Percentiles rank a stretch among this genome's conserved stretches.
Conservation (phyloP, 2,888 invertebrate genomes). For the Eupeodes latifasciatus region DNA sequence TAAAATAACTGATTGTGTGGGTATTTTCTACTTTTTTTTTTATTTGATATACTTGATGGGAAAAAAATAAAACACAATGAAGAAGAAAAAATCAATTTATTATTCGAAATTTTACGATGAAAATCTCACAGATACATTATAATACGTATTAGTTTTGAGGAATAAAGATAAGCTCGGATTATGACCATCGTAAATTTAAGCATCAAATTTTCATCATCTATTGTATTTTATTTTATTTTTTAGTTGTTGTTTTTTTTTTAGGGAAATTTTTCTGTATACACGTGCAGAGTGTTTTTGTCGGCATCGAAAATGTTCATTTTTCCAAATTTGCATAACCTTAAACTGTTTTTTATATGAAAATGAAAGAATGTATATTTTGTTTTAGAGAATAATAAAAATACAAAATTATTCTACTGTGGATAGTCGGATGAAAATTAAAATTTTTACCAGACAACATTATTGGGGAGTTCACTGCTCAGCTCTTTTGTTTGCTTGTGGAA, state of each 20-base stretch:
- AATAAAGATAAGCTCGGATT: slow-evolving; percentile 59
- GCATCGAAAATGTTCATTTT: slow-evolving; percentile 6
- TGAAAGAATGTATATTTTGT: neutral
- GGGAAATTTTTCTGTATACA: neutral
- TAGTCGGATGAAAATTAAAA: too few species aligned
- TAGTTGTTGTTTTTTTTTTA: neutral
- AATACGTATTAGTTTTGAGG: slow-evolving; percentile 20
- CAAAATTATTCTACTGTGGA: neutral
- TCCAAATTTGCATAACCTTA: slow-evolving; percentile 65
- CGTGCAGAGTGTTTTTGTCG: slow-evolving; percentile 1
- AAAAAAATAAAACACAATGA: slow-evolving; percentile 10
- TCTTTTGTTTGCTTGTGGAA: neutral
- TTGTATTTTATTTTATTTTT: slow-evolving; percentile 47
- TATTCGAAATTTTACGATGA: slow-evolving; percentile 13
- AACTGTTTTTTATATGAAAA: neutral
- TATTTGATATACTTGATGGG: neutral
- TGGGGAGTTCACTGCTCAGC: neutral
- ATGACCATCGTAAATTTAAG: slow-evolving; percentile 65
- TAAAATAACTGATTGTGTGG: slow-evolving; percentile 63
- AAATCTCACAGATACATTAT: slow-evolving; percentile 24
- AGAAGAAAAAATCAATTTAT: slow-evolving; percentile 24
- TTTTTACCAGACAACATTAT: neutral
- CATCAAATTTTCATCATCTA: slow-evolving; percentile 59
- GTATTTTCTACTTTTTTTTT: neutral
- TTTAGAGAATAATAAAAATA: slow-evolving; percentile 5